These are phyloP conservation scores for Hippopotamus amphibius DNA, from an alignment of 2,113 vertebrate genomes.

Conservation along the genomic window DNA sequence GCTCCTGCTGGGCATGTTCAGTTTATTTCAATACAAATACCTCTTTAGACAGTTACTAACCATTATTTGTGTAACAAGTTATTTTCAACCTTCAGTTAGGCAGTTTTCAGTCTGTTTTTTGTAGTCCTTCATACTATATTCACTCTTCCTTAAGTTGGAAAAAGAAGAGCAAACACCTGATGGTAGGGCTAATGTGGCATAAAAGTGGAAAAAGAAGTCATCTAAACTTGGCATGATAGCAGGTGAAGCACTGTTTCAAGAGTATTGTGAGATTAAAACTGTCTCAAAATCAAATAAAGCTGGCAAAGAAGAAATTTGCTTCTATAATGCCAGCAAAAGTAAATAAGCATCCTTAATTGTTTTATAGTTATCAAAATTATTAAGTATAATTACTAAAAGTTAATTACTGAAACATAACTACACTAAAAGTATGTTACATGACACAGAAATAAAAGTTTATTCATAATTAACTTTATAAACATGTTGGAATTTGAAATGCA, in stretches of 20 bases:
- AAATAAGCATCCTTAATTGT: neutral
- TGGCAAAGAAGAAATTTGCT: neutral
- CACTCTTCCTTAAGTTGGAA: neutral
- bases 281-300: neutral
- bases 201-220: neutral
- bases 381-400: neutral
- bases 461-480: neutral
- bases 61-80: constrained; percentile 60
- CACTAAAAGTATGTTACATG: neutral
- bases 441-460: neutral
- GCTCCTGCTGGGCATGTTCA: constrained; percentile 63
- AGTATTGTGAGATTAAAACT: neutral
- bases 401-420: neutral
- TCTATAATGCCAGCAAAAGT: neutral
- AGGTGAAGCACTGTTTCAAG: neutral
- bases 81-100: constrained; percentile 56
- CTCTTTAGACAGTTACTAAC: constrained; percentile 54
- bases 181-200: neutral
- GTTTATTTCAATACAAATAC: constrained; percentile 68
- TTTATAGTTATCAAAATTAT: neutral
- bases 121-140: neutral
- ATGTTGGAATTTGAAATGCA: constrained; percentile 17
- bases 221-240: neutral
- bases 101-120: neutral
- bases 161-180: neutral